These are phyloP conservation scores for Phalacrocorax carbo DNA, from an alignment of 2,113 vertebrate species.

Conservation along the genomic window DNA sequence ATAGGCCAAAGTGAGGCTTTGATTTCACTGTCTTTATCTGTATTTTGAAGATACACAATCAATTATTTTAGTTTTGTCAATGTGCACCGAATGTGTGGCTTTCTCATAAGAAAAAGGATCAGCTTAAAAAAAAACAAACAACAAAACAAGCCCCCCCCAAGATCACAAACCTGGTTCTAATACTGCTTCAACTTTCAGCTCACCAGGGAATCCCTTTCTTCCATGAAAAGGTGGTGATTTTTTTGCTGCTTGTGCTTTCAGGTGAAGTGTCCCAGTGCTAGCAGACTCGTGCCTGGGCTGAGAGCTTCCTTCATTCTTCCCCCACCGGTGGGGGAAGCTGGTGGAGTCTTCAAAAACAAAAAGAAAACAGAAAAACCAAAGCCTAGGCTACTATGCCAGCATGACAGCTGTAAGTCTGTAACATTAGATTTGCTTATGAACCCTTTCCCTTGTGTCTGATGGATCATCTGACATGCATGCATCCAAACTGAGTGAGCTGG, in stretches of 20 bases:
- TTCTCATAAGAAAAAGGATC: background rate
- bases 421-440: background rate
- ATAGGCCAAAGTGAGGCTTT: background rate
- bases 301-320: background rate
- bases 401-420: background rate
- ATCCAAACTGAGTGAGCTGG: background rate
- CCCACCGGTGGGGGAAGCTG: background rate
- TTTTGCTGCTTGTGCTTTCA: background rate
- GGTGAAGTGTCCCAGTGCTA: background rate
- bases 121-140: background rate
- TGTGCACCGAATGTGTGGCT: background rate
- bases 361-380: background rate
- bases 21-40: background rate
- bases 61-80: background rate
- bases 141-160: background rate
- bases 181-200: background rate
- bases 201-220: background rate
- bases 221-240: rapidly evolving
- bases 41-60: background rate
- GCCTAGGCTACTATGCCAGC: background rate
- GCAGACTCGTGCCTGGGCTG: background rate
- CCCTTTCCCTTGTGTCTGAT: background rate
- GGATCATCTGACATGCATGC: background rate
- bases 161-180: background rate
- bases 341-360: background rate